phyloP scores from a whole-genome alignment of 2,888 invertebrate genomes.

The Odontomyia ornata region DNA sequence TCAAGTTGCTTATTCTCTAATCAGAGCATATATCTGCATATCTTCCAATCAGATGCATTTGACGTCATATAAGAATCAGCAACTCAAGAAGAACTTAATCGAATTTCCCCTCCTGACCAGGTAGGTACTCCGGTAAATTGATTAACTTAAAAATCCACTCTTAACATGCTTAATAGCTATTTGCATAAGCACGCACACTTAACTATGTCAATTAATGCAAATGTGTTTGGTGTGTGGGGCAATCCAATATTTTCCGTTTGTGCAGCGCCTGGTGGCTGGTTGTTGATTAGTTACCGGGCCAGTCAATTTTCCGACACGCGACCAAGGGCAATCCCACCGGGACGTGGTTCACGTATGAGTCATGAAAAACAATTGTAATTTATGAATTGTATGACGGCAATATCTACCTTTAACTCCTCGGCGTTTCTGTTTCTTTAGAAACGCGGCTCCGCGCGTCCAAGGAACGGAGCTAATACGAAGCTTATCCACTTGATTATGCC shows the following conservation, averaged over 20 bases:
- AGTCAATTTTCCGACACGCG: conserved; percentile 6
- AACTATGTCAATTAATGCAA: conserved; percentile 22
- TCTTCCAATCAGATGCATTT: too few relatives aligned
- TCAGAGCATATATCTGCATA: too few relatives aligned
- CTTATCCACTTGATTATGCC: too few relatives aligned
- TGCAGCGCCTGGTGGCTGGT: neutral
- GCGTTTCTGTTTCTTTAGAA: too few relatives aligned
- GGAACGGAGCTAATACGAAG: too few relatives aligned
- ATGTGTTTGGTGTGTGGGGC: neutral
- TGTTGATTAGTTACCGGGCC: neutral
- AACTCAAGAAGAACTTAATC: too few relatives aligned
- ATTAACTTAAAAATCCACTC: neutral
- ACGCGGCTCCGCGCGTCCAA: too few relatives aligned
- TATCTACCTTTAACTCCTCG: too few relatives aligned
- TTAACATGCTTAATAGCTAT: neutral
- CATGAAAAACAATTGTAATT: conserved; percentile 8
- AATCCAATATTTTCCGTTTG: neutral
- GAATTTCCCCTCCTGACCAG: too few relatives aligned
- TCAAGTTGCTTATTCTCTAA: too few relatives aligned
- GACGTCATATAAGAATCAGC: too few relatives aligned
- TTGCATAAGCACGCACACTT: conserved; percentile 6
- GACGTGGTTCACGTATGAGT: neutral
- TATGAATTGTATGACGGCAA: neutral
- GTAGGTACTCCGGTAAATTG: neutral
- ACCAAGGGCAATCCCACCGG: neutral